A percentile compares a stretch with the other conserved stretches of the same genome.
These are phyloP conservation scores for Odocoileus hemionus DNA, from an alignment of 2,113 vertebrate genomes.

Conservation along the genomic window DNA sequence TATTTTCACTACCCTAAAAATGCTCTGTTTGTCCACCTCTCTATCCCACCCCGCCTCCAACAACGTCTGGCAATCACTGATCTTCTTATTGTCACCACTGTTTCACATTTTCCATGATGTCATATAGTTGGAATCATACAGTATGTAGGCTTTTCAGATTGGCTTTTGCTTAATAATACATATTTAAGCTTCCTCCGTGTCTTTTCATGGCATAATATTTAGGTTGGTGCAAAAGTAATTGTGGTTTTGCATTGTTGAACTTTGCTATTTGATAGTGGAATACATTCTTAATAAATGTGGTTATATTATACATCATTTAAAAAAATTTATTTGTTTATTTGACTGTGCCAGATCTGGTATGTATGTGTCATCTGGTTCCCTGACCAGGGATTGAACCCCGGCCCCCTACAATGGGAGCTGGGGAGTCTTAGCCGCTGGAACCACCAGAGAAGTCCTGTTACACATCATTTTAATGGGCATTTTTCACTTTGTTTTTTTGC, in stretches of 20 bases:
- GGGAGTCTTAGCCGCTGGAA: not conserved
- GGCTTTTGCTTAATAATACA: not conserved
- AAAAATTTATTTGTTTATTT: not conserved
- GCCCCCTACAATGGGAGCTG: not conserved
- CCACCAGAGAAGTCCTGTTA: not conserved
- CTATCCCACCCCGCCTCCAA: not conserved
- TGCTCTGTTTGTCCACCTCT: not conserved
- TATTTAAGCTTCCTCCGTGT: not conserved
- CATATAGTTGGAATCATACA: not conserved
- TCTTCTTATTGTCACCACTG: not conserved
- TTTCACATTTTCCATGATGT: not conserved
- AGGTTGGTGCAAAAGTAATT: not conserved
- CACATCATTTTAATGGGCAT: not conserved
- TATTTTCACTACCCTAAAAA: not conserved
- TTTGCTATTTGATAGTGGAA: not conserved
- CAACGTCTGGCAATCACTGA: not conserved
- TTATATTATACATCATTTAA: not conserved
- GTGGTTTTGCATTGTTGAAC: not conserved
- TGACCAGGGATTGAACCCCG: not conserved
- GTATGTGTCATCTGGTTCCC: not conserved
- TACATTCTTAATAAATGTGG: not conserved
- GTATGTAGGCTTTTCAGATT: not conserved
- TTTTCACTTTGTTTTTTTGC: not conserved
- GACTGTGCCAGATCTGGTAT: not conserved
- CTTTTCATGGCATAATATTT: not conserved